These are phyloP conservation scores for Melinaea menophilus DNA, from an alignment of 2,888 invertebrate species.

Conservation along the genomic window DNA sequence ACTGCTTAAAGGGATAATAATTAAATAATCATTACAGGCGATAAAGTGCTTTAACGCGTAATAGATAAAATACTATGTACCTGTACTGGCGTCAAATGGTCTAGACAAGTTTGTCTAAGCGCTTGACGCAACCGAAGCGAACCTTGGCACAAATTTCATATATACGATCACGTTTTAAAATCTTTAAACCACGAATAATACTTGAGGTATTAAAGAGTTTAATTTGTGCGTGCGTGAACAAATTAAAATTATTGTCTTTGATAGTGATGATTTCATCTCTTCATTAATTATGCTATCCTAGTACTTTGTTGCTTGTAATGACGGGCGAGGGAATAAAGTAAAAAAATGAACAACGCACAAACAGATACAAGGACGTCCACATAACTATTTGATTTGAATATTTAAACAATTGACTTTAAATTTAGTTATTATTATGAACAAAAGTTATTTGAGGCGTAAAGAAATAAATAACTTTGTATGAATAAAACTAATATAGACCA, in stretches of 20 bases:
- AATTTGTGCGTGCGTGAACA: not conserved
- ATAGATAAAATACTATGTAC: slow-evolving; percentile 30
- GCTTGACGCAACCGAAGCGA: slow-evolving; percentile 46
- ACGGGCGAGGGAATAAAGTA: too few species aligned
- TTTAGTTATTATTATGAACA: too few species aligned
- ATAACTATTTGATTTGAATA: too few species aligned
- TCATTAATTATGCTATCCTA: slow-evolving; percentile 26
- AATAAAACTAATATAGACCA: too few species aligned
- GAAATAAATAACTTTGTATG: too few species aligned
- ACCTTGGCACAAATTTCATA: slow-evolving; percentile 54
- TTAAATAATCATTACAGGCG: slow-evolving; percentile 7
- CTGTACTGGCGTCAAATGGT: slow-evolving; percentile 48
- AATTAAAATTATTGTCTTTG: slow-evolving; percentile 1
- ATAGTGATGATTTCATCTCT: slow-evolving; percentile 7
- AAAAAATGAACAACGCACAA: too few species aligned
- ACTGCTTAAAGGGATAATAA: slow-evolving; percentile 20
- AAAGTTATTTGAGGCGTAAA: too few species aligned
- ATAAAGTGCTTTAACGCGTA: slow-evolving; percentile 24
- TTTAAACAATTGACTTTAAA: too few species aligned
- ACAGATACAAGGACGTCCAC: too few species aligned
- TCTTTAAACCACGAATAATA: not conserved
- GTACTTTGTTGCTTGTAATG: slow-evolving; percentile 27
- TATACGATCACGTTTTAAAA: slow-evolving; percentile 36
- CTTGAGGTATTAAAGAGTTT: not conserved
- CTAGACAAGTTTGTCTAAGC: slow-evolving; percentile 42